These are phyloP conservation scores for Monochamus saltuarius DNA, from an alignment of 1,140 invertebrate genomes.

Conservation along the genomic window DNA sequence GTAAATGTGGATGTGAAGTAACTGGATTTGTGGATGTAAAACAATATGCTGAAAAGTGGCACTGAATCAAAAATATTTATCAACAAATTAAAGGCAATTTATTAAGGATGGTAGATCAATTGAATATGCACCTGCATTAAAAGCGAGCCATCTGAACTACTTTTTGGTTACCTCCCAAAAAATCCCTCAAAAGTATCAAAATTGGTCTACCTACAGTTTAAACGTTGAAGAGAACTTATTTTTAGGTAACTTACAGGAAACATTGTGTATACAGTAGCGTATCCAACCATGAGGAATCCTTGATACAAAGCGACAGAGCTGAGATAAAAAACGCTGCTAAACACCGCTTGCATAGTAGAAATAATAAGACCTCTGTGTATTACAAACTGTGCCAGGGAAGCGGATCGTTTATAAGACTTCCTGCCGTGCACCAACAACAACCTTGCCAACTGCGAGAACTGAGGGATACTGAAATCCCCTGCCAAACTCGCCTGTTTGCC, in stretches of 20 bases:
- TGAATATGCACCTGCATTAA: too few relatives aligned
- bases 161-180: too few relatives aligned
- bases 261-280: conserved; percentile 98
- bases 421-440: conserved; percentile 94
- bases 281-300: conserved; percentile 98
- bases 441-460: conserved; percentile 85
- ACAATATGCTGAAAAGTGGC: too few relatives aligned
- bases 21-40: too few relatives aligned
- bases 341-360: conserved; percentile 98
- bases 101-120: too few relatives aligned
- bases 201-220: too few relatives aligned
- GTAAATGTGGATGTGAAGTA: too few relatives aligned
- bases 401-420: conserved; percentile 94
- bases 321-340: conserved; percentile 98
- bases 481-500: conserved; percentile 95
- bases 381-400: conserved; percentile 95
- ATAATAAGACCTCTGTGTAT: conserved; percentile 98
- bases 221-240: too few relatives aligned
- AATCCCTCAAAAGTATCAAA: too few relatives aligned
- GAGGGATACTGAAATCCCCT: conserved; percentile 96
- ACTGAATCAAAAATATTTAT: too few relatives aligned
- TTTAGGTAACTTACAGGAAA: conserved; percentile 81
- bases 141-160: too few relatives aligned
- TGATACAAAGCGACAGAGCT: conserved; percentile 97
- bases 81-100: too few relatives aligned